Evolutionary conservation across 2,888 invertebrate genomes (phyloP), one percentile per base, ranked within the genome.

Genomic region (Sipha maydis): DNA sequence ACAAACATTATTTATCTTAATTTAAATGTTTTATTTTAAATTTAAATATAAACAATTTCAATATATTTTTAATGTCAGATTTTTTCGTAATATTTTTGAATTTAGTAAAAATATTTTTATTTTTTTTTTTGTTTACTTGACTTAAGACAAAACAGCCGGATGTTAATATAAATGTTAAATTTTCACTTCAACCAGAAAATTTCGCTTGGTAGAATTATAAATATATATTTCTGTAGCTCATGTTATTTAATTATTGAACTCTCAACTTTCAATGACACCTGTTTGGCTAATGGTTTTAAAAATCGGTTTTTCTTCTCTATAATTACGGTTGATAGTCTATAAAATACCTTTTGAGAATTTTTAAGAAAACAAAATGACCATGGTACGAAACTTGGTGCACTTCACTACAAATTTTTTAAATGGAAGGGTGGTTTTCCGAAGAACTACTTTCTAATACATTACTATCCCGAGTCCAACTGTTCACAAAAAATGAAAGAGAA

Each of bases 311-410:
- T 41, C n/a, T 31, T 83, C 31, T 17, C 7, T 54, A 34, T 14
- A 48, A 83, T 82, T 3, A 28, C 17, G n/a, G 19, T 41, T 8
- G n/a, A 21, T n/a, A 8, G 5, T 69, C 14, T 41, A 48, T 48
- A 82, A 71, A 48, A 48, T 48, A 71, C 69, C 82, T 83, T 71
- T 69, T 83, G 11, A 31, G 41, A 28, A 48, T 31, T 11, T 69
- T 25, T 28, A 31, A 14, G 69, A 48, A 25, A 48, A 21, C 31
- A 31, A 48, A 83, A 73, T 73, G 34, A 73, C 54, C n/a, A 82
- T 34, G 21, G 3, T 11, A n/a, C 25, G 9, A 71, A 21, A 83
- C 83, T 83, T 73, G 3, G 28, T 19, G n/a, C 38, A 80, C n/a
- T 83, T n/a, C 7, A 14, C 31, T 71, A 21, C 14, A 25, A 73